These are phyloP conservation scores for Hemibagrus guttatus DNA, from an alignment of 2,797 vertebrate genomes.

Conservation along the genomic window DNA sequence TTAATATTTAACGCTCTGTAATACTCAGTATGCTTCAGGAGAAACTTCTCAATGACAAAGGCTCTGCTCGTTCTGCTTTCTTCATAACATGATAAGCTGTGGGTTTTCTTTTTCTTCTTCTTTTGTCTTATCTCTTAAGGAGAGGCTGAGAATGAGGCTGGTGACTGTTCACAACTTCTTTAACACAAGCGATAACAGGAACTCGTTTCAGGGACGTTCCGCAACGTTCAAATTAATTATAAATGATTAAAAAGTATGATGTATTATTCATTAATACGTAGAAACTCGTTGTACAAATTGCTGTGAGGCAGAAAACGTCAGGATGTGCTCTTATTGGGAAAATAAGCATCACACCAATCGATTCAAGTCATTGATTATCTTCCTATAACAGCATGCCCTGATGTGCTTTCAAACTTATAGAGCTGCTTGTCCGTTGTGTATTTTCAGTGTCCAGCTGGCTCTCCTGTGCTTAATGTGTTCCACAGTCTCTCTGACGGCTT, in stretches of 20 bases:
- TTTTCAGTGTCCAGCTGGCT: background rate
- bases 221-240: background rate
- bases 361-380: no score
- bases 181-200: background rate
- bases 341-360: background rate
- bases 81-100: background rate
- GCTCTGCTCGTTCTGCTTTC: background rate
- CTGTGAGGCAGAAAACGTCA: no score
- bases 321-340: background rate
- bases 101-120: background rate
- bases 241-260: background rate
- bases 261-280: background rate
- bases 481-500: conserved; percentile 15
- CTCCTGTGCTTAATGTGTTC: background rate
- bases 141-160: background rate
- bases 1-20: background rate
- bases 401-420: no score
- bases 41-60: background rate
- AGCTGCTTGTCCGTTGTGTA: background rate
- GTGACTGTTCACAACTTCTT: background rate
- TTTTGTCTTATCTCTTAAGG: background rate
- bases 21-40: background rate
- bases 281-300: background rate
- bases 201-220: background rate
- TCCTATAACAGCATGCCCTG: background rate